Evolutionary conservation across 2,113 vertebrate species (phyloP).

Genomic region (Oenanthe oenanthe): DNA sequence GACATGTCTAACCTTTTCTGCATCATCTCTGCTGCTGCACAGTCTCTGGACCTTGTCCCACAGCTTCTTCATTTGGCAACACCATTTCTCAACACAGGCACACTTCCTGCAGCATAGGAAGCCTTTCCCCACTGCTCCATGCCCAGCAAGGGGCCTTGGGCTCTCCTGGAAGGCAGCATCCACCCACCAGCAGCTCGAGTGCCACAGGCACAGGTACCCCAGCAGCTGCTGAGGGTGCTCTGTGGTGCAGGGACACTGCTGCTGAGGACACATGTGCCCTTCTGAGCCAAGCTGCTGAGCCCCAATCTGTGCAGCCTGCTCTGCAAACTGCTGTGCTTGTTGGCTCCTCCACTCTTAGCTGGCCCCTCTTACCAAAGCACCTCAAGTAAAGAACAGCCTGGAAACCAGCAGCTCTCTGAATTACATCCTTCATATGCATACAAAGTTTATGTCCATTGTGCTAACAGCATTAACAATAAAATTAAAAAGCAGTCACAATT

Average conservation of each 20-base stretch:
- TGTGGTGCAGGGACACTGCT: not conserved
- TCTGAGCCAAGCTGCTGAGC: not conserved
- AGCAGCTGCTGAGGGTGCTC: not conserved
- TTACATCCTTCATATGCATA: not conserved
- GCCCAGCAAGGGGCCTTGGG: not conserved
- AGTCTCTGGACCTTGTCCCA: not conserved
- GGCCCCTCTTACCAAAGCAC: not conserved
- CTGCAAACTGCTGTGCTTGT: rapidly evolving
- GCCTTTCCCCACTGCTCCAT: not conserved
- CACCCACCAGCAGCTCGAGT: not conserved
- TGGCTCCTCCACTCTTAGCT: not conserved
- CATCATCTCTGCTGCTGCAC: not conserved
- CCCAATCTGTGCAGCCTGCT: not conserved
- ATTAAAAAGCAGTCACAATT: not conserved
- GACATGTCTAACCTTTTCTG: not conserved
- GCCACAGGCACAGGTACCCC: not conserved
- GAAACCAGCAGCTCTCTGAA: not conserved
- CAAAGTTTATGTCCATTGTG: rapidly evolving
- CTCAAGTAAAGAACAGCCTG: not conserved
- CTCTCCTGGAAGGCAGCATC: not conserved
- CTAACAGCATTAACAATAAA: not conserved
- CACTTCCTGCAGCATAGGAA: not conserved
- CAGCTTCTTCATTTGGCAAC: not conserved
- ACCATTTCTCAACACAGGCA: not conserved
- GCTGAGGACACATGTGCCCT: not conserved